Evolutionary conservation across 2,797 vertebrate species (phyloP), one percentile per base, ranked within the genome.

Genomic region (Falco columbarius): DNA sequence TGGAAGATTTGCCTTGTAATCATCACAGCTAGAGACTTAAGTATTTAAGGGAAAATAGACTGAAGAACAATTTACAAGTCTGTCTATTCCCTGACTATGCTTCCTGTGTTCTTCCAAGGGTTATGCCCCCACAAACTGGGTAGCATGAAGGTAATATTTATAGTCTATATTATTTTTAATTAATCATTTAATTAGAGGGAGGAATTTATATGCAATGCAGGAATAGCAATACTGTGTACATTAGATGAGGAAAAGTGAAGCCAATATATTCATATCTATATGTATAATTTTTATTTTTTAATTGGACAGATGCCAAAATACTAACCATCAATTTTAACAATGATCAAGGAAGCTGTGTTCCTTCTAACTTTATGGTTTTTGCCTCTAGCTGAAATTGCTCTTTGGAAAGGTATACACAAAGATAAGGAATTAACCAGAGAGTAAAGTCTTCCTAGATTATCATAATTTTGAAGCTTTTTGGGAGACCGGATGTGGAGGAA

Each of bases 101-200:
- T 54, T 83, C 40, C 7, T 47, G 4, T 56, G 14, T 34, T 77
- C 6, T 83, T 52, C 70, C 59, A 77, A 40, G 24, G 27, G 23
- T 56, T 86, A 72, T 81, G n/a, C 4, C 56, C 42, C 34, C 10
- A 81, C 12, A 49, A 47, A 81, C n/a, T 36, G 3, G 23, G 54
- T 93, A 81, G 15, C 9, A 61, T 73, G 20, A 58, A 94, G 88
- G 77, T 54, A 88, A 34, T 86, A 80, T 92, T 90, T 94, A 24
- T 4, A 62, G 75, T 70, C 5, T 29, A 3, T 75, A 40, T 70
- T 77, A 58, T 73, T 90, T 90, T 44, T 4, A 85, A 91, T 72
- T 71, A 92, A 58, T 66, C 3, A 6, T 75, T 88, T 81, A 5
- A 70, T 70, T 89, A 55, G 22, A 72, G 29, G 65, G 13, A 40